phyloP scores from a whole-genome alignment of 2,797 vertebrate genomes.

The Lagodon rhomboides region DNA sequence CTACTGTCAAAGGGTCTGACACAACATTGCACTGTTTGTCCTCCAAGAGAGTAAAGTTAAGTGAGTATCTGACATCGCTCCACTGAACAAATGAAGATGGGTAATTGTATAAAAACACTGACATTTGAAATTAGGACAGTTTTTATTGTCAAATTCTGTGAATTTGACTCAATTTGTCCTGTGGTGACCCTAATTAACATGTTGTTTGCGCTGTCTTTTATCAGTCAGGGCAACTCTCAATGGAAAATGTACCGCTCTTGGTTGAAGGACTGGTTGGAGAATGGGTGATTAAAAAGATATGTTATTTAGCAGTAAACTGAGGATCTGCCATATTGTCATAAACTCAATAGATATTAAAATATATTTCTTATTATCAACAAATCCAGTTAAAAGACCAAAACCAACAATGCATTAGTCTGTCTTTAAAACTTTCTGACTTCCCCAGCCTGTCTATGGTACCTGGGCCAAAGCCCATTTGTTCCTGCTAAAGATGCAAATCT shows the following conservation, averaged over 20 bases:
- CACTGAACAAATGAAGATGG: constrained; percentile 33
- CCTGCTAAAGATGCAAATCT: not conserved
- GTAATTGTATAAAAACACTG: constrained; percentile 32
- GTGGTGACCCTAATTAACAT: constrained; percentile 31
- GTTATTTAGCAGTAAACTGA: not conserved
- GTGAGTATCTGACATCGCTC: constrained; percentile 31
- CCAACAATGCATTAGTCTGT: not conserved
- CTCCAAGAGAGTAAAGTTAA: constrained; percentile 38
- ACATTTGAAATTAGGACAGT: constrained; percentile 44
- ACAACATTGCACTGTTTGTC: constrained; percentile 42
- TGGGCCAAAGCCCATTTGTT: not conserved
- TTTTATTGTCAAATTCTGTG: constrained; percentile 21
- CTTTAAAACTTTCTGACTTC: not conserved
- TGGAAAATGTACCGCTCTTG: not conserved
- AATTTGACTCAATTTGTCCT: constrained; percentile 27
- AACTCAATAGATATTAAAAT: too few relatives aligned
- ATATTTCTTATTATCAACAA: not conserved
- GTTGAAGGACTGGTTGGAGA: not conserved
- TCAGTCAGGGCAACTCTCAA: not conserved
- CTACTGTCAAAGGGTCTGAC: constrained; percentile 28
- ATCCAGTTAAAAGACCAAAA: not conserved
- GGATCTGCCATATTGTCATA: not conserved
- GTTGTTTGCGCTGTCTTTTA: constrained; percentile 1
- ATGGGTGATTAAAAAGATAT: not conserved
- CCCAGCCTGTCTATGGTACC: not conserved